Percentiles rank a stretch among this genome's conserved stretches.
Conservation (phyloP, 2,797 vertebrate species). For the Hemibagrus guttatus region DNA sequence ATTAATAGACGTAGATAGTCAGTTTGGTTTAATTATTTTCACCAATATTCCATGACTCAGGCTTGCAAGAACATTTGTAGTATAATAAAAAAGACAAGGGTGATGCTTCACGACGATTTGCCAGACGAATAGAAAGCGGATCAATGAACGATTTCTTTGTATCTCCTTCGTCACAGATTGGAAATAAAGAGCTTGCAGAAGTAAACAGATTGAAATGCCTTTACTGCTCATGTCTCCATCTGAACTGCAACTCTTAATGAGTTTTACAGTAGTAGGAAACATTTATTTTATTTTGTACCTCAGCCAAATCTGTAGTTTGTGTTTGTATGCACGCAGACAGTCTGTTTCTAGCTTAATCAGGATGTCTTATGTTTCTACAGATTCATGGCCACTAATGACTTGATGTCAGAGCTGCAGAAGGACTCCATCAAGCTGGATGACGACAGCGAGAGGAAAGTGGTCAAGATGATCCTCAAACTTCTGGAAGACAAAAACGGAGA, state of each 20-base stretch:
- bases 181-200: background rate
- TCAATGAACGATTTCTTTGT: background rate
- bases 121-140: background rate
- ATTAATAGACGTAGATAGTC: background rate
- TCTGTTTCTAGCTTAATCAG: background rate
- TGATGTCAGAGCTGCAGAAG: slow-evolving; percentile 99
- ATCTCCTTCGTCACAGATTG: background rate
- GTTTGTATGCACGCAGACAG: too few species aligned
- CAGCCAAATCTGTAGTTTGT: background rate
- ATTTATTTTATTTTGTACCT: background rate
- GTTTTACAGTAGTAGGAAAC: background rate
- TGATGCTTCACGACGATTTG: background rate
- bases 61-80: background rate
- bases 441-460: slow-evolving; percentile 98
- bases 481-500: slow-evolving; percentile 99
- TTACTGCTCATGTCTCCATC: background rate
- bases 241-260: background rate
- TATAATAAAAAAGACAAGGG: background rate
- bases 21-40: background rate
- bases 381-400: slow-evolving; percentile 99
- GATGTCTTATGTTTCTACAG: slow-evolving; percentile 65
- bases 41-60: background rate
- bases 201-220: background rate
- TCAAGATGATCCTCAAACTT: slow-evolving; percentile 98
- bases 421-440: slow-evolving; percentile 99